Base-by-base conservation (phyloP, 2,113 vertebrate species). In the Machaerirhynchus nigripectus region DNA sequence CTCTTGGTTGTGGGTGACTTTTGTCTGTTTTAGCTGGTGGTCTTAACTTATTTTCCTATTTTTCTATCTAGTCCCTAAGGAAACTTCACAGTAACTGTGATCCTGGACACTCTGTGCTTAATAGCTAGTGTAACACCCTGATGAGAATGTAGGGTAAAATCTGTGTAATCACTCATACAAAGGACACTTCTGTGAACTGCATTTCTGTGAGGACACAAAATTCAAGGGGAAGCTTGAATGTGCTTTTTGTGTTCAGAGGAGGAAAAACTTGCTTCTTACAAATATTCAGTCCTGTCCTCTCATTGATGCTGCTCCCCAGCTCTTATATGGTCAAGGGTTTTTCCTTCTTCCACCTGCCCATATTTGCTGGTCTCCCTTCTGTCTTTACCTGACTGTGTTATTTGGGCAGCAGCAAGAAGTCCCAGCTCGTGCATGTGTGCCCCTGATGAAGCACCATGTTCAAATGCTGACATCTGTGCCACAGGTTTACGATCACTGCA, bases 371-470 rank as follows among this genome's bases (percentile, higher is more conserved):
- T 39, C 30, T 84, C 50, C 15, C 11, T 74, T 15, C 46, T 35
- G 13, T 74, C 19, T 26, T 18, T 50, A 1, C 13, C 31, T 52
- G 65, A 3, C n/a, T 21, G 2, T 60, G 47, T 4, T 44, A 3
- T 18, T 37, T 59, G 55, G 52, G 57, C 74, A 70, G 69, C 42
- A 89, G 31, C 16, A 28, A 26, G 56, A 55, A 40, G 7, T 65
- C 37, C 37, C 31, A 46, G 0, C 19, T 7, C 9, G 3, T n/a
- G 61, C 17, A 7, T 2, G 1, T 7, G 9, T 64, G 63, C 39
- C 7, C 4, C 30, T 67, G 67, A 23, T 44, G 63, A 59, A 79
- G 52, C 52, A n/a, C 39, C 40, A 0, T 8, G 24, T 60, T 57
- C 80, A 35, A 26, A 24, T 24, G n/a, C 22, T 2, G 6, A 15